Evolutionary conservation across 1,140 invertebrate species (phyloP), one percentile per base, ranked within the genome.

Genomic region (Microplitis demolitor): DNA sequence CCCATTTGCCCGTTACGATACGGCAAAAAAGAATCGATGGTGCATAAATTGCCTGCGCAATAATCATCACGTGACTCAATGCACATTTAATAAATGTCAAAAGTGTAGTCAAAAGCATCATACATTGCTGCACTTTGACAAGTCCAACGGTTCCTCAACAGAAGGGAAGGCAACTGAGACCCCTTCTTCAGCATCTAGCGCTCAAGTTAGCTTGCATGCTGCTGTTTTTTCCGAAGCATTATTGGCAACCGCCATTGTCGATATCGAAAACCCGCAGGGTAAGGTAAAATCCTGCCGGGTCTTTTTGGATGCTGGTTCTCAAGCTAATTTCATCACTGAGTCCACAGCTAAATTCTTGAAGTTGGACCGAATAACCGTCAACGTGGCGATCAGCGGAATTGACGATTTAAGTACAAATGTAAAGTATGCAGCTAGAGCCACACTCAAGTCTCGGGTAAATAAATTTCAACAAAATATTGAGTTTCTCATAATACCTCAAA

Each of bases 211-310:
- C 45, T 9, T 50, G 45, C 45, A 50, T 73, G 71, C 73, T 66
- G 66, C 68, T 77, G 67, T 39, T 71, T 66, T 53, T 74, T 63
- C 69, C 66, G 33, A 63, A 54, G 68, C 69, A 64, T 71, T 64
- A 71, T 53, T 69, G 60, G 56, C 69, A 72, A 71, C 70, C 51
- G 72, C 72, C 73, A 64, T 74, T 72, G 72, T 77, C 70, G 53
- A 71, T 71, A 70, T 16, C 9, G 14, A n/a, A n/a, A n/a, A 56
- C 14, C 9, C 9, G 1, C 54, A 14, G 5, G 14, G 14, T 56
- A 14, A 13, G 5, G 11, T 14, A 56, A 56, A n/a, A 14, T 5
- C 54, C 9, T 56, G 54, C 3, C 54, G 54, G 4, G 54, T 56
- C 4, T 16, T 56, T 5, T n/a, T 56, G 11, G 54, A 56, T 14